These are phyloP conservation scores for Anser cygnoides DNA, from an alignment of 2,113 vertebrate genomes.

Conservation along the genomic window DNA sequence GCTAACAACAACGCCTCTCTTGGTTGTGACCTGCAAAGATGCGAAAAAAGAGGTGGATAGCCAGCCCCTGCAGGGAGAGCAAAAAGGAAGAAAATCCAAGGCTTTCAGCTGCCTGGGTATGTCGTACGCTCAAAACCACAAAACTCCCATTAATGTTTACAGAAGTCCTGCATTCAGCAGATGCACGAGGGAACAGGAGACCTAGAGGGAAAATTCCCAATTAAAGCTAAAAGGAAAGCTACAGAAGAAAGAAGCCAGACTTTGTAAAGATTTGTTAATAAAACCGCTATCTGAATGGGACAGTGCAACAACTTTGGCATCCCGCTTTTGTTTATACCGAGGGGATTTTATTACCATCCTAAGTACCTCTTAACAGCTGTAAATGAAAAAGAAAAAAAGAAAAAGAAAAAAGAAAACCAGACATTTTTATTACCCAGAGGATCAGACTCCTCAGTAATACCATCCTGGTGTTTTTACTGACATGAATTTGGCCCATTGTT, in stretches of 20 bases:
- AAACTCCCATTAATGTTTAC: background rate
- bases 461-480: background rate
- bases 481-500: background rate
- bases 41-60: background rate
- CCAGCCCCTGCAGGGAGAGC: background rate
- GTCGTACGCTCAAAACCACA: background rate
- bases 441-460: background rate
- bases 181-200: background rate
- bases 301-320: background rate
- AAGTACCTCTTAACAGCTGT: background rate
- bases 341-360: background rate
- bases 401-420: background rate
- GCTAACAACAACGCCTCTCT: background rate
- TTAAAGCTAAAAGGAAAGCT: background rate
- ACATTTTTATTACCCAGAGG: background rate
- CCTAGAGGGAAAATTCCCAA: background rate
- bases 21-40: background rate
- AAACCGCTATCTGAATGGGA: background rate
- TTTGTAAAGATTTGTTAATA: background rate
- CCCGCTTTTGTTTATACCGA: background rate
- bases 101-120: background rate
- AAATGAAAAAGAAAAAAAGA: background rate
- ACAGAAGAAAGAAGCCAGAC: background rate
- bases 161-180: background rate
- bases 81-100: background rate